Evolutionary conservation across 2,797 vertebrate species (phyloP), one percentile per base, ranked within the genome.

Genomic region (Prunella strophiata): DNA sequence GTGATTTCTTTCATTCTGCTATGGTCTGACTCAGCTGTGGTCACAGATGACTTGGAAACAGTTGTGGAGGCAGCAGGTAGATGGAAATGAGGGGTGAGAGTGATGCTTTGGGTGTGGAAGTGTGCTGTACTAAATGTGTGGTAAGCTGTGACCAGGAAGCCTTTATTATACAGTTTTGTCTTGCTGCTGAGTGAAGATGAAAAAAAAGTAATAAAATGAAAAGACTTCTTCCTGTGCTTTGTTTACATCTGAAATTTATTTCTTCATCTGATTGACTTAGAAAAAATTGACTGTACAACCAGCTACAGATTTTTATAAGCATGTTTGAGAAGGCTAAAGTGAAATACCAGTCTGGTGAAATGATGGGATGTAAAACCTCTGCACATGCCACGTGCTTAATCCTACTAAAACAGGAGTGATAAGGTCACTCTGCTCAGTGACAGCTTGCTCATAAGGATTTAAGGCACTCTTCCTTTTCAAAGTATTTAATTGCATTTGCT

Each of bases 101-200:
- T 11, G 38, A 17, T 55, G 40, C 10, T 74, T 55, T 61, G 9
- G 9, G 4, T 23, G 5, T 67, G 5, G 22, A 82, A 21, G 16
- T 0, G 1, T 75, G 19, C 50, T 1, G 0, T 21, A 13, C 34
- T 58, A 32, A 83, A 50, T 25, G 26, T 3, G 2, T 40, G 9
- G 32, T 63, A 54, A 76, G 7, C 26, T 89, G 36, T 73, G 19
- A 50, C 43, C 22, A 59, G 25, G 40, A 57, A 42, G 34, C 23
- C 27, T 86, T 61, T 73, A 3, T 72, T 13, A 2, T 18, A 17
- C 10, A 58, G 8, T 40, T 76, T 67, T 89, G 23, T 67, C 30
- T 83, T 7, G 1, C 26, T 93, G 52, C 36, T 76, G 45, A 9
- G 10, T 59, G 55, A 65, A 81, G 88, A 54, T 4, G 4, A 26